Base-by-base conservation (phyloP, 2,113 vertebrate species). In the Diphyllodes magnificus region DNA sequence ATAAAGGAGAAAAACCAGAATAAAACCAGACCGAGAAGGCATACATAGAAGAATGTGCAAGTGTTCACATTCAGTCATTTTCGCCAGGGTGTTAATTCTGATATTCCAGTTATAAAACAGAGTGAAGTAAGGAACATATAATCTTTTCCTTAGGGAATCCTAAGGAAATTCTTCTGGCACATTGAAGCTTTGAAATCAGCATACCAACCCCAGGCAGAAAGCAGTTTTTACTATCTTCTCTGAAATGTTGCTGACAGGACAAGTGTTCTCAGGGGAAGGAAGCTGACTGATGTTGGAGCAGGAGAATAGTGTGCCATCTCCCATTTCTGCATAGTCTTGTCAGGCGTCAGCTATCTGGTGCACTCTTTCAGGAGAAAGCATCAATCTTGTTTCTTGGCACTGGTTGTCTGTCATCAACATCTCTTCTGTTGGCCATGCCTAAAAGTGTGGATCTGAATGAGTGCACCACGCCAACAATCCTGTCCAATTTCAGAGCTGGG, bases 341-440 rank as follows among this genome's bases (percentile, higher is more conserved):
- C 92, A 94, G 90, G 53, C 86, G 20, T 94, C 79, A 93, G 72
- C 72, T 95, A 70, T 95, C 91, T 94, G 47, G 42, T 94, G 73
- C 44, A 40, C 72, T 94, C 44, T 90, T 85, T 94, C 72, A 71
- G 80, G 35, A 90, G 31, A 42, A 86, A 50, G 75, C 92, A 86
- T 97, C 83, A 93, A 92, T 96, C 76, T 88, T 84, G 35, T 86
- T 83, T 97, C 77, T 92, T 97, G 91, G 90, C 94, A 70, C 60
- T 95, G 54, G 37, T 64, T 0, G 0, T 84, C 91, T 96, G 94
- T 97, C 96, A 95, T 94, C 94, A 95, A 23, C 80, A 71, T 82
- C 82, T 94, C 39, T 39, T 92, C 86, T 96, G 47, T 39, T 93
- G 83, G 72, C 86, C 76, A 68, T 88, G 91, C 27, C 64, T 86